Evolutionary conservation across 1,140 invertebrate genomes (phyloP), one percentile per base, ranked within the genome.

Genomic region (Augochlora pura): DNA sequence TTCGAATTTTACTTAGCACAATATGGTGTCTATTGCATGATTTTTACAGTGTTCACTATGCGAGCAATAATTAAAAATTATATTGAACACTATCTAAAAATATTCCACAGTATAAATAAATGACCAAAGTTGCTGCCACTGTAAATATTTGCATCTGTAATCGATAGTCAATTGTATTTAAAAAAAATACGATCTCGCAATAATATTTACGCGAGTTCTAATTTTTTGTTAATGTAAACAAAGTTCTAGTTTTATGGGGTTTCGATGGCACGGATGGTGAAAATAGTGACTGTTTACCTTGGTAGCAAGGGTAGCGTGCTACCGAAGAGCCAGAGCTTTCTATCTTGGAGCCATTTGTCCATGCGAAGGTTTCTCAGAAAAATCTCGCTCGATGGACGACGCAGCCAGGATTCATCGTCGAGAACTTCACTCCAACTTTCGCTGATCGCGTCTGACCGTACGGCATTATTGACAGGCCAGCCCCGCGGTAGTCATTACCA

Each of bases 331-430:
- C 96, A 97, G 90, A 97, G 94, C 94, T 96, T 96, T 92, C 96
- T 96, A 94, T 97, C 96, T 94, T 95, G 96, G 89, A 97, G 95
- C 96, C 96, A 97, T 97, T 96, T 97, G 95, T 97, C 96, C 96
- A 97, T 97, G 93, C 95, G 95, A 81, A 86, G 18, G 85, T 64
- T 70, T 79, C 82, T 87, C 84, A 86, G 65, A 76, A 67, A 21
- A 46, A 76, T 80, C 59, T 80, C 25, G 54, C 67, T 39, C 57
- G 39, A n/a, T 52, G n/a, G 39, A 54, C 69, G 25, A 59, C 68
- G 67, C 72, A 65, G 62, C 42, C 63, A n/a, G 49, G 38, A 42
- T 60, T 59, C 73, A 84, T 77, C 21, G 39, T 72, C 23, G 54
- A 5, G 12, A 54, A 64, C 68, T 42, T 49, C 32, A 25, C n/a